A percentile compares a stretch with the other conserved stretches of the same genome.
Conservation (phyloP, 2,797 vertebrate genomes). For the Notolabrus celidotus region DNA sequence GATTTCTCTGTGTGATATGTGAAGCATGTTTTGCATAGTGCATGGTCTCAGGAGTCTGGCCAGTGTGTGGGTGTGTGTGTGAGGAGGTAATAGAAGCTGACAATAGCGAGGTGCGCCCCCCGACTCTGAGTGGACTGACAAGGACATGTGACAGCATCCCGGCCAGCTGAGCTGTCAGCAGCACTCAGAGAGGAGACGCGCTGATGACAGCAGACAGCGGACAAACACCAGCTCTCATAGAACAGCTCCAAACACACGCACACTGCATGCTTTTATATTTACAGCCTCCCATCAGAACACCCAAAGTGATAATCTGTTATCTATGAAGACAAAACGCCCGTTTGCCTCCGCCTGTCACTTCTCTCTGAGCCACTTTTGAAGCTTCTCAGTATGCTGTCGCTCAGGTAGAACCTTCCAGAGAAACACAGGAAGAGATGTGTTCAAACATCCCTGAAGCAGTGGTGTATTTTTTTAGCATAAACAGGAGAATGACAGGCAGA, state of each 20-base stretch:
- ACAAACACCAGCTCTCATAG: slow-evolving; percentile 56
- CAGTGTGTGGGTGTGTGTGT: slow-evolving; percentile 13
- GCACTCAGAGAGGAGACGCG: slow-evolving; percentile 57
- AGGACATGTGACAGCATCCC: slow-evolving; percentile 81
- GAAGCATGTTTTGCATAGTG: slow-evolving; percentile 25
- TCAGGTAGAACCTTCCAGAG: slow-evolving; percentile 17
- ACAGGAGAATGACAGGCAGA: slow-evolving; percentile 11
- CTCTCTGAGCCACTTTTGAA: background rate
- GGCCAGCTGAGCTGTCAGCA: slow-evolving; percentile 76
- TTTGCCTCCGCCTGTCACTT: slow-evolving; percentile 11
- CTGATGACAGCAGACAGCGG: slow-evolving; percentile 77
- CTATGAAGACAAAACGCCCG: slow-evolving; percentile 26
- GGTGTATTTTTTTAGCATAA: slow-evolving; percentile 16
- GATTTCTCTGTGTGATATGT: slow-evolving; percentile 17
- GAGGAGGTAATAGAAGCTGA: slow-evolving; percentile 77
- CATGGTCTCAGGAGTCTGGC: slow-evolving; percentile 17
- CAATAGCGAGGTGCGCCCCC: slow-evolving; percentile 76
- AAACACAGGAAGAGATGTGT: slow-evolving; percentile 16
- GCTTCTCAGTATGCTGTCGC: slow-evolving; percentile 9
- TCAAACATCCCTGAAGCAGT: slow-evolving; percentile 10
- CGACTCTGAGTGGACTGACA: slow-evolving; percentile 74
- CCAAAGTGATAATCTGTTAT: slow-evolving; percentile 35
- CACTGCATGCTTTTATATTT: slow-evolving; percentile 23
- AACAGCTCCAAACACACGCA: slow-evolving; percentile 21
- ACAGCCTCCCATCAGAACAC: slow-evolving; percentile 28